A percentile compares a stretch with the other conserved stretches of the same genome.
Conservation (phyloP, 2,113 vertebrate species). For the Sarotherodon lohbergeri region DNA sequence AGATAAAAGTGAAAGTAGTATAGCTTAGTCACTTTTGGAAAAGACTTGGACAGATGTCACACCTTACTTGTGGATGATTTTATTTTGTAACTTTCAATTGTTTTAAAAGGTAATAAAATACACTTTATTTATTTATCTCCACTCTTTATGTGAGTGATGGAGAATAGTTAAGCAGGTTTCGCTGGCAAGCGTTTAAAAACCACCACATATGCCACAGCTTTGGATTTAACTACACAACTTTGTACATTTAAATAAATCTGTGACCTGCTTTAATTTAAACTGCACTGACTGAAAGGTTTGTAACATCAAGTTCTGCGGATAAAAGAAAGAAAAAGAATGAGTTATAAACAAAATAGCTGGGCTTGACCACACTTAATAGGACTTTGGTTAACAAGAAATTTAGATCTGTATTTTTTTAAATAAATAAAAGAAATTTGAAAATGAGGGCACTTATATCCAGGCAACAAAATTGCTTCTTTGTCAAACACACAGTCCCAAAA, state of each 20-base stretch:
- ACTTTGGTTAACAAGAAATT: neutral
- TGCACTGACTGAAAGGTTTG: neutral
- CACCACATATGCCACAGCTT: neutral
- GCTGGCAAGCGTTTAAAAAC: neutral
- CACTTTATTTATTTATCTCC: neutral
- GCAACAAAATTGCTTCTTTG: slow-evolving; percentile 21
- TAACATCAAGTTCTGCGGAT: neutral
- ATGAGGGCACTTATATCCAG: neutral
- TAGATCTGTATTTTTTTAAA: neutral
- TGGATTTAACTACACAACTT: neutral
- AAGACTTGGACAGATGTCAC: neutral
- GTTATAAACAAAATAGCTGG: neutral
- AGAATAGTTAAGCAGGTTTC: neutral
- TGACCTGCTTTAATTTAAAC: neutral
- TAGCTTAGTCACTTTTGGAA: neutral
- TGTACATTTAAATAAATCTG: neutral
- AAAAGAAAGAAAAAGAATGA: neutral
- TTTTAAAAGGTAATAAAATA: neutral
- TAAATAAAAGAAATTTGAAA: neutral
- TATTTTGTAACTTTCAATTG: neutral
- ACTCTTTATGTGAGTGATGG: neutral
- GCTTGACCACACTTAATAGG: neutral
- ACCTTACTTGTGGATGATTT: neutral
- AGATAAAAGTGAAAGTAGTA: neutral
- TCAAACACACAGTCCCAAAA: slow-evolving; percentile 29